Base-by-base conservation (phyloP, 2,888 invertebrate species). In the Diadegma fenestrale region DNA sequence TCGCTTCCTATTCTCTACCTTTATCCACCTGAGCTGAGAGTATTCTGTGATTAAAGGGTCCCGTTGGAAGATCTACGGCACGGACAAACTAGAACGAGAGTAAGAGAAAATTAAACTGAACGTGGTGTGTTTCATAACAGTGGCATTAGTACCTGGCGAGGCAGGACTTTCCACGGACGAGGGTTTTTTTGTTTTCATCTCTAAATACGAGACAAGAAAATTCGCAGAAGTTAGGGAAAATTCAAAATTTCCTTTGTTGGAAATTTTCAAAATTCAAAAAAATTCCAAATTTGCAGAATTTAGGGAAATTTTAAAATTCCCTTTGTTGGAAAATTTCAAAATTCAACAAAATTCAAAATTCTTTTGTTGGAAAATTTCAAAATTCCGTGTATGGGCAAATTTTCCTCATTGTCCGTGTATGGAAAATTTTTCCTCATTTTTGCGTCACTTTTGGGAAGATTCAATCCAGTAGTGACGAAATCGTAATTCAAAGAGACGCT, bases 21-120 rank as follows among this genome's bases (percentile, higher is more conserved):
- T 61, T 43, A 76, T 64, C 33, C 33, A 19, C 48, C 33, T 37
- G 63, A 48, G 75, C 75, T 51, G 22, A 48, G 43, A 75, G 76
- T 76, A 64, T 48, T 63, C 64, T 17, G 76, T 76, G 48, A 76
- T 76, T 76, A 76, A 76, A 64, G 76, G 19, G 64, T 33, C 37
- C 76, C 26, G 43, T 64, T 76, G 76, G 33, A 76, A 19, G 22
- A 76, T 19, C 63, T 41, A 51, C 51, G 26, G 69, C 48, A 48
- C 69, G 30, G 43, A 37, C 51, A 37, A 68, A 43, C 14, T 26
- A 17, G 68, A 68, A 45, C n/a, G 41, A 26, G 26, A 48, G n/a
- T n/a, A 30, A 54, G 37, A 33, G 41, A 72, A 37, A 41, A 58
- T 72, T 19, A 69, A 33, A 71, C 17, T 71, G 51, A 71, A 51